Base-by-base conservation (phyloP, 2,888 invertebrate genomes). In the Entomobrya multifasciata region DNA sequence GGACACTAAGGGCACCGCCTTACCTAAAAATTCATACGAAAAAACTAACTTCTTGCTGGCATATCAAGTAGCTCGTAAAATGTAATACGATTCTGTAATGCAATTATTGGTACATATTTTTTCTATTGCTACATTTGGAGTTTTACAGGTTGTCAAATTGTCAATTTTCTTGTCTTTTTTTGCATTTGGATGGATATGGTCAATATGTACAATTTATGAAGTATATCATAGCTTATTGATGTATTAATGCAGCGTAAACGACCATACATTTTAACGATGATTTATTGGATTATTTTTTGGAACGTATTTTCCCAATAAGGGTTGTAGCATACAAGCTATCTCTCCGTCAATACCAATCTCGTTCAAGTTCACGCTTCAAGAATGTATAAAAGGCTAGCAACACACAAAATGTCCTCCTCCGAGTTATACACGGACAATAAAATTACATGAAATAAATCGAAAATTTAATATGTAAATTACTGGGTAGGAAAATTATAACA, bases 1-100 rank as follows among this genome's bases (percentile, higher is more conserved):
- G 74, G 74, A 72, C 76, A 83, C 47, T 76, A 52, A 49, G 83
- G 83, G 83, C 74, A 83, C 41, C 70, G 60, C 83, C 70, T 70
- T 70, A 27, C 25, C n/a, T 13, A 13, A 67, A n/a, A 67, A 8
- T 44, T 47, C 1, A 22, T 27, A 20, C 6, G n/a, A 27, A 55
- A 77, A 36, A 78, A 27, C 15, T 70, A 36, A 25, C 17, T 17
- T 60, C 15, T 27, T 77, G n/a, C n/a, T n/a, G 5, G 27, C 20
- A 10, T 3, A 44, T 17, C 44, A n/a, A 36, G 67, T 67, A 55
- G 55, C 55, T 8, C 55, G 22, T 13, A 27, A 62, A 13, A 62
- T 5, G 55, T 49, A 30, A 62, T 11, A 1, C n/a, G 15, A 27
- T 30, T 30, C 27, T 62, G 62, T 8, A 30, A 25, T 27, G 27